These are phyloP conservation scores for Cyrtorhinus lividipennis DNA, from an alignment of 1,140 invertebrate genomes.

Conservation along the genomic window DNA sequence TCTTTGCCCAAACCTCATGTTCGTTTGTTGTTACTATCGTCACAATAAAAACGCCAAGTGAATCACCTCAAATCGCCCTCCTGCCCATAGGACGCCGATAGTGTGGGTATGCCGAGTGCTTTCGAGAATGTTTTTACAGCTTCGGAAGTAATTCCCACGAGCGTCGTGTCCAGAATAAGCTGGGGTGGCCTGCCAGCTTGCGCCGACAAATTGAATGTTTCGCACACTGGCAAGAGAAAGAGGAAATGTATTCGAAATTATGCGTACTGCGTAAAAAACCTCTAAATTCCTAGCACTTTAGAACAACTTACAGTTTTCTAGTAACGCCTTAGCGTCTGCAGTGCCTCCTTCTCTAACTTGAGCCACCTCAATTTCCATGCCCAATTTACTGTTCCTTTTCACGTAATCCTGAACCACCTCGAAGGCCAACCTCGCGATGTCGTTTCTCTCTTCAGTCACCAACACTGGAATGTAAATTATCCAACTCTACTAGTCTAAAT, in stretches of 20 bases:
- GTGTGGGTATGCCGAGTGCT: conserved; percentile 61
- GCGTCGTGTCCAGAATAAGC: conserved; percentile 63
- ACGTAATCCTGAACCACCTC: conserved; percentile 50
- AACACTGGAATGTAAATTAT: conserved; percentile 51
- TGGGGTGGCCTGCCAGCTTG: conserved; percentile 48
- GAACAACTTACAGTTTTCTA: conserved; percentile 43
- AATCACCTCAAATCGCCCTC: conserved; percentile 56
- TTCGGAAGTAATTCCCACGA: conserved; percentile 57
- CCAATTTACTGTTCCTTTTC: conserved; percentile 45
- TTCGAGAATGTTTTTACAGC: conserved; percentile 66
- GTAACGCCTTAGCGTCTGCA: conserved; percentile 42
- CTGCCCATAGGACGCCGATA: conserved; percentile 69
- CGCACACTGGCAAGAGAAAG: conserved; percentile 42
- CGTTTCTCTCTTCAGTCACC: conserved; percentile 51
- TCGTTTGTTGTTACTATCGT: no score
- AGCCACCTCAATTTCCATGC: conserved; percentile 44
- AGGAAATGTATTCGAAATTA: neutral
- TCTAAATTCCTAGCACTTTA: neutral
- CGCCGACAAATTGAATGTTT: conserved; percentile 46
- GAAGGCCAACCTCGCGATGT: conserved; percentile 46
- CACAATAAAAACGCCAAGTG: no score
- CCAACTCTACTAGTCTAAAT: no score
- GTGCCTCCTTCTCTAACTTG: conserved; percentile 44
- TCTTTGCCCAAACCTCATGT: no score
- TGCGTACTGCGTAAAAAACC: neutral